A percentile compares a stretch with the other conserved stretches of the same genome.
Evolutionary conservation across 2,888 invertebrate species (phyloP).

Genomic region (Campaea margaritaria): DNA sequence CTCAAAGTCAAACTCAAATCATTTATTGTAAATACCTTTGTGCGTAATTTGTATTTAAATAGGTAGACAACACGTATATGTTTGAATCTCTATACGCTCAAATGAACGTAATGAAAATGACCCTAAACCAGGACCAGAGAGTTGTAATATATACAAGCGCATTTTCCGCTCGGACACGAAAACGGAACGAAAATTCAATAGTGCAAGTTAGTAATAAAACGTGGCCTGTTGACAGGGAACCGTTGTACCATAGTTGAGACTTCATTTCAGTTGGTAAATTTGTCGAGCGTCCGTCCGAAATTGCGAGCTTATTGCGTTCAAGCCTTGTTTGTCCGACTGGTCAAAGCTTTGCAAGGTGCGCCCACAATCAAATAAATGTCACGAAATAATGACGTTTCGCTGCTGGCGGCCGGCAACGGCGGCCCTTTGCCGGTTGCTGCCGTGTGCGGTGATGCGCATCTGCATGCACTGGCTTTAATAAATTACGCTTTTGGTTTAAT

Average conservation of each 20-base stretch:
- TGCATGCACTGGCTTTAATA: constrained; percentile 24
- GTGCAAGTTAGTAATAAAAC: constrained; percentile 75
- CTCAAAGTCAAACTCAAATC: too few relatives aligned
- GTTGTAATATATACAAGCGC: constrained; percentile 24
- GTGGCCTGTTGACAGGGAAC: constrained; percentile 74
- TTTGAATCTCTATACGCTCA: constrained; percentile 5
- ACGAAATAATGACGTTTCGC: constrained; percentile 52
- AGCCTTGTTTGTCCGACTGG: constrained; percentile 70
- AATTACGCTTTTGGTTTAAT: constrained; percentile 26
- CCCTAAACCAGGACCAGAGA: constrained; percentile 34
- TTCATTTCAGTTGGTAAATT: constrained; percentile 82
- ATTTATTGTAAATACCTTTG: too few relatives aligned
- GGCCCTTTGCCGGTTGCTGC: constrained; percentile 8
- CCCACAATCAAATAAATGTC: constrained; percentile 67
- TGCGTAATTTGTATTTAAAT: too few relatives aligned
- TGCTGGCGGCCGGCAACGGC: constrained; percentile 14
- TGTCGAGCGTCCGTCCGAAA: constrained; percentile 76
- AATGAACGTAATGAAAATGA: constrained; percentile 32
- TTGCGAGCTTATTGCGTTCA: constrained; percentile 79
- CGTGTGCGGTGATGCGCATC: constrained; percentile 13
- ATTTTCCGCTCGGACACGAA: constrained; percentile 52
- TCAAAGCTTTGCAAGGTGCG: constrained; percentile 80
- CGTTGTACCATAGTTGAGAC: constrained; percentile 69
- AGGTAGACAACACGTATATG: too few relatives aligned
- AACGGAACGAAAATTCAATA: constrained; percentile 73